Conservation (phyloP, 2,888 invertebrate species). For the Phlogophora meticulosa region DNA sequence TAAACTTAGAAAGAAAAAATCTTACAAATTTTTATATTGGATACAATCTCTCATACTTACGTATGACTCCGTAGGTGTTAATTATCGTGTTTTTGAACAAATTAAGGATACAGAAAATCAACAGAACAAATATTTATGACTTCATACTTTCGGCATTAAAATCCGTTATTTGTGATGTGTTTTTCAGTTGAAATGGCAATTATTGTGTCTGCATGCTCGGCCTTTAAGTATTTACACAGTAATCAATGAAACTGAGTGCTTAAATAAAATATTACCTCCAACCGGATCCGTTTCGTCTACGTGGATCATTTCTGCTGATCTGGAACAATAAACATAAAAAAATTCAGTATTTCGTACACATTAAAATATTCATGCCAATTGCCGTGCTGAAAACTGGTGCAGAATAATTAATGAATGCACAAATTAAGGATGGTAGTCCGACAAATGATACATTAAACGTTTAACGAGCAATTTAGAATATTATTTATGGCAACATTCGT, state of each 20-base stretch:
- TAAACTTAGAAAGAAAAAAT: no score
- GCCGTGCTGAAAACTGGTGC: slow-evolving; percentile 21
- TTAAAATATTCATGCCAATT: slow-evolving; percentile 16
- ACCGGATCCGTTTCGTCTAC: slow-evolving; percentile 97
- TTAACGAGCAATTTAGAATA: slow-evolving; percentile 48
- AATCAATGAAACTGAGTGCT: slow-evolving; percentile 24
- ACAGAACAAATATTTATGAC: slow-evolving; percentile 22
- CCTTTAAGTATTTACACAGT: slow-evolving; percentile 25
- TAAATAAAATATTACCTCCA: slow-evolving; percentile 92
- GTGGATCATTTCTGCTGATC: slow-evolving; percentile 94
- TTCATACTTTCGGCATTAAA: slow-evolving; percentile 29
- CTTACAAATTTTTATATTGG: no score
- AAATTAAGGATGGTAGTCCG: slow-evolving; percentile 28
- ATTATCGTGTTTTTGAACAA: slow-evolving; percentile 18
- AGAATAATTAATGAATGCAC: slow-evolving; percentile 43
- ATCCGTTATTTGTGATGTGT: slow-evolving; percentile 16
- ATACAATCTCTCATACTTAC: no score
- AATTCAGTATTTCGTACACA: slow-evolving; percentile 26
- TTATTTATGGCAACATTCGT: slow-evolving; percentile 40
- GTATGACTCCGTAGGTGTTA: neutral
- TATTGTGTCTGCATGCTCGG: neutral
- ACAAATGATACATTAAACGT: slow-evolving; percentile 37
- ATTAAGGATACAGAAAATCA: slow-evolving; percentile 14
- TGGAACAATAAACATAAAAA: slow-evolving; percentile 77
- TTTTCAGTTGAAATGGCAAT: slow-evolving; percentile 27